phyloP scores from a whole-genome alignment of 2,113 vertebrate species.

The Equus przewalskii region DNA sequence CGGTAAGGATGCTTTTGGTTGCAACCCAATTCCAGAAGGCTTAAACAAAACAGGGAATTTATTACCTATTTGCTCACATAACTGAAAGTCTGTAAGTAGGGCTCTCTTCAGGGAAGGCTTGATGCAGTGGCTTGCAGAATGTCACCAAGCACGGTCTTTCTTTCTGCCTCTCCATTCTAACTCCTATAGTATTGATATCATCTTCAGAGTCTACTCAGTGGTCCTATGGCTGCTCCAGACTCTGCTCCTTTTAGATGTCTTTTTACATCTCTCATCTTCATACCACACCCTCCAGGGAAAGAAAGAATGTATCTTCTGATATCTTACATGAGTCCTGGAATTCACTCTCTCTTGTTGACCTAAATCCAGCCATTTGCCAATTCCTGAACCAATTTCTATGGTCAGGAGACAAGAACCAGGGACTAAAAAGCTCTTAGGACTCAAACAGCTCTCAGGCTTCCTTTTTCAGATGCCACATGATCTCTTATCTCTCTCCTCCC shows the following conservation, averaged over 20 bases:
- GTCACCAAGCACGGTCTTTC: not conserved
- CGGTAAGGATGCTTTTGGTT: not conserved
- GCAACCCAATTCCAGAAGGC: not conserved
- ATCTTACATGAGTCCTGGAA: not conserved
- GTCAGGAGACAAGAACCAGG: slow-evolving; percentile 31
- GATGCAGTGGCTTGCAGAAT: not conserved
- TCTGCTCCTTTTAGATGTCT: not conserved
- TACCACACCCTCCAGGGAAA: not conserved
- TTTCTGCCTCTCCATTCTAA: not conserved
- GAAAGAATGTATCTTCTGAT: not conserved
- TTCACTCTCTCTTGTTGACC: not conserved
- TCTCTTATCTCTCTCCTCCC: not conserved
- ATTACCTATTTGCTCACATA: not conserved
- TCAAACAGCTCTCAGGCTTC: not conserved
- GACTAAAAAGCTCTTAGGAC: not conserved
- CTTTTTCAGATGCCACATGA: not conserved
- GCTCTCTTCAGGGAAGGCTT: not conserved
- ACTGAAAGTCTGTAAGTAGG: not conserved
- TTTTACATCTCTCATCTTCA: not conserved
- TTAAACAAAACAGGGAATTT: not conserved
- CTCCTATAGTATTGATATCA: not conserved
- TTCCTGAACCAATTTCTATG: not conserved
- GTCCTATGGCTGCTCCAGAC: not conserved
- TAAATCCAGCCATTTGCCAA: not conserved
- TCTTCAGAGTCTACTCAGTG: not conserved